Conservation (phyloP, 2,888 invertebrate species). For the Ormia ochracea region DNA sequence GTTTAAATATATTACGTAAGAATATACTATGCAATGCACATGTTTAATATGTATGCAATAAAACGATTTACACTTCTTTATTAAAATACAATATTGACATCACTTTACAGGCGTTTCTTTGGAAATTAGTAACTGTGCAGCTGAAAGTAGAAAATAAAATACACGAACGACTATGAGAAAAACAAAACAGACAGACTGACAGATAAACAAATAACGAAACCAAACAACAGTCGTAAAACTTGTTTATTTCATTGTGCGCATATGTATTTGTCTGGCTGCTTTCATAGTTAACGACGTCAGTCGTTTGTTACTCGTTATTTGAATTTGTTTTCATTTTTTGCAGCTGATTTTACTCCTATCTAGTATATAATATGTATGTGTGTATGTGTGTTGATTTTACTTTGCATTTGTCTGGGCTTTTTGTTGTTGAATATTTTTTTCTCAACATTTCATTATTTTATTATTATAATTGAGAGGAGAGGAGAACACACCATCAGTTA, state of each 20-base stretch:
- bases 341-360: conserved; percentile 10
- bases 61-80: background rate
- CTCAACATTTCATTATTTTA: conserved; percentile 18
- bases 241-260: conserved; percentile 13
- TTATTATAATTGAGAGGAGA: conserved; percentile 24
- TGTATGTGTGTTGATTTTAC: conserved; percentile 45
- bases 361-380: no score
- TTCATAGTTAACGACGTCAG: conserved; percentile 47
- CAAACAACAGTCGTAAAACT: conserved; percentile 26
- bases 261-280: conserved; percentile 40
- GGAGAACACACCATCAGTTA: background rate
- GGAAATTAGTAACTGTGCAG: conserved; percentile 48
- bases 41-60: no score
- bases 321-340: background rate
- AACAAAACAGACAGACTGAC: background rate
- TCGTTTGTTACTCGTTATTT: conserved; percentile 2
- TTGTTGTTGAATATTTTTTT: conserved; percentile 7
- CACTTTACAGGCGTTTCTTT: conserved; percentile 46
- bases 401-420: conserved; percentile 52
- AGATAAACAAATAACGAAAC: background rate
- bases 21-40: no score
- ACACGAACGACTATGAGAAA: background rate
- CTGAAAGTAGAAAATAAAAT: conserved; percentile 9
- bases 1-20: no score
- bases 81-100: conserved; percentile 29